These are phyloP conservation scores for Hydrolagus colliei DNA, from an alignment of 2,797 vertebrate genomes.

Conservation along the genomic window DNA sequence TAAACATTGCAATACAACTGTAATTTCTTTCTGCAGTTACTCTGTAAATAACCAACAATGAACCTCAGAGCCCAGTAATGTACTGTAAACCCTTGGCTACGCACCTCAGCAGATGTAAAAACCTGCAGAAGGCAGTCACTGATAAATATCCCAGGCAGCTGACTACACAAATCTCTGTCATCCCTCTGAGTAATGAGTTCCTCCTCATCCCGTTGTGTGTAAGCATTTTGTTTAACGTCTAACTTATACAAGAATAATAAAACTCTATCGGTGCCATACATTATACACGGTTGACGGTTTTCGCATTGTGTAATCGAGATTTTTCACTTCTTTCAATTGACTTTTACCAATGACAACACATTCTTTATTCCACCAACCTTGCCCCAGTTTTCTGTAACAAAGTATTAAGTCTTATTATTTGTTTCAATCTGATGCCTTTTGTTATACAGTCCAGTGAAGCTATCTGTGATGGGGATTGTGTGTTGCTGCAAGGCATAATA, in stretches of 20 bases:
- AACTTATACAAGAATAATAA: neutral
- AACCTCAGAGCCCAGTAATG: conserved; percentile 8
- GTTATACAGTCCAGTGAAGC: neutral
- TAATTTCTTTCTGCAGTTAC: neutral
- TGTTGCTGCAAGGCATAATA: neutral
- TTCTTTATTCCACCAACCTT: too few species aligned
- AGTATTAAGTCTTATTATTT: neutral
- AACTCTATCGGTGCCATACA: neutral
- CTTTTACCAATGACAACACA: too few species aligned
- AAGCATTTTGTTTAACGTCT: neutral
- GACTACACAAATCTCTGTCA: conserved; percentile 20
- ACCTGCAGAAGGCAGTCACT: conserved; percentile 19
- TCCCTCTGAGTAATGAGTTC: conserved; percentile 18
- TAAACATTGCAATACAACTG: too few species aligned
- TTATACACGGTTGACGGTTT: neutral
- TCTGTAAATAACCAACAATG: conserved; percentile 26
- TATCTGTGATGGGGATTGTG: neutral
- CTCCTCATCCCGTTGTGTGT: neutral
- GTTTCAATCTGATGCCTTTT: neutral
- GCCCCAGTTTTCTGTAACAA: neutral
- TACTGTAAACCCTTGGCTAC: conserved; percentile 19
- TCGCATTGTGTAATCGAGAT: neutral
- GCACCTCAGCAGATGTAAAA: conserved; percentile 17
- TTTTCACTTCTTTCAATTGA: too few species aligned
- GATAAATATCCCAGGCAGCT: conserved; percentile 20